Evolutionary conservation across 2,113 vertebrate species (phyloP).

Genomic region (Acrocephalus kingi): DNA sequence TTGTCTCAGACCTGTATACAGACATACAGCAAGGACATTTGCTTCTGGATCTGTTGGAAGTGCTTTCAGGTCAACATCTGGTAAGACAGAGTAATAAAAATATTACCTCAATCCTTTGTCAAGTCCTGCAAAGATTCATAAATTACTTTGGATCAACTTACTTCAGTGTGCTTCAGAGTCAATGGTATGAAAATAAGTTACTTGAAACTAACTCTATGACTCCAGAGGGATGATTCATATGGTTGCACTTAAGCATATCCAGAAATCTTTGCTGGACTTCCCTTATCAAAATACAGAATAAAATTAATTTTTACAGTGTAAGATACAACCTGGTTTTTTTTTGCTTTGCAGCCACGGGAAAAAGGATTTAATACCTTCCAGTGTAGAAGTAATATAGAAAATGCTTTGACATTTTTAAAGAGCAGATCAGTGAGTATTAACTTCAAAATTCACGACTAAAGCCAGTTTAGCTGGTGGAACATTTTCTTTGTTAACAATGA

Average conservation of each 20-base stretch:
- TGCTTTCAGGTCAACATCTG: conserved; percentile 88
- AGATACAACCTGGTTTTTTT: not conserved
- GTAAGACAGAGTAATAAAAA: conserved; percentile 75
- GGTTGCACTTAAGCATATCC: no score
- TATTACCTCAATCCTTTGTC: not conserved
- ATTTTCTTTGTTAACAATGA: conserved; percentile 44
- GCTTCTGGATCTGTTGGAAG: conserved; percentile 93
- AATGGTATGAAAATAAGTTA: no score
- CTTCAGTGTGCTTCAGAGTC: no score
- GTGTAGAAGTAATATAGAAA: conserved; percentile 91
- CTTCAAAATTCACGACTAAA: not conserved
- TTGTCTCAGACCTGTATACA: conserved; percentile 84
- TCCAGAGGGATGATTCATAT: no score
- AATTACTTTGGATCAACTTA: no score
- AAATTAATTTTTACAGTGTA: not conserved
- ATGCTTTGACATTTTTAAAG: conserved; percentile 88
- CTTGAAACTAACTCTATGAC: no score
- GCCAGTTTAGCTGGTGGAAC: not conserved
- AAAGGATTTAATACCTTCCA: conserved; percentile 88
- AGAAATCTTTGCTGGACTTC: not conserved
- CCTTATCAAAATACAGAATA: not conserved
- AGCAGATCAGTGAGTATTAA: conserved; percentile 85
- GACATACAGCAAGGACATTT: conserved; percentile 87
- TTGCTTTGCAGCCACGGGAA: conserved; percentile 83
- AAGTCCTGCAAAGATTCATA: not conserved